Evolutionary conservation across 2,797 vertebrate genomes (phyloP).

Genomic region (Catamblyrhynchus diadema): DNA sequence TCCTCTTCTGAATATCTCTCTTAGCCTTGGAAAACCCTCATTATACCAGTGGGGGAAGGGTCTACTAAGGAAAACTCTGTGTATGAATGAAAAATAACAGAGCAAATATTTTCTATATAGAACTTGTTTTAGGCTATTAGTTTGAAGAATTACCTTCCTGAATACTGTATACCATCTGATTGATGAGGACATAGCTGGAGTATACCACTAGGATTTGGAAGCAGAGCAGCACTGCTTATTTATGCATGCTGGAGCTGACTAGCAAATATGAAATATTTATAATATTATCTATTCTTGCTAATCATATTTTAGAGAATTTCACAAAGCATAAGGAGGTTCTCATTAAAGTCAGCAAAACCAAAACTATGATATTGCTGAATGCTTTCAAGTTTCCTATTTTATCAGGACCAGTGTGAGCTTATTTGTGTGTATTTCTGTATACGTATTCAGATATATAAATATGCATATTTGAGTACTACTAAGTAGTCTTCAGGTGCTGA

Average conservation of each 20-base stretch:
- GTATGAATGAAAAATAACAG: slow-evolving; percentile 41
- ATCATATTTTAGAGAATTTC: neutral
- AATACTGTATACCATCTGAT: neutral
- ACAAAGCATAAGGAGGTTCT: neutral
- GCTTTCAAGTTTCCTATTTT: neutral
- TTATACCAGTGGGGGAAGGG: neutral
- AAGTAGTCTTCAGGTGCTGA: neutral
- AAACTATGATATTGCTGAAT: neutral
- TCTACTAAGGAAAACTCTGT: neutral
- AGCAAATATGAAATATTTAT: neutral
- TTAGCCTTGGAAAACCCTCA: slow-evolving; percentile 40
- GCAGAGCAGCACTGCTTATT: neutral
- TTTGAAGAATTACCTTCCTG: slow-evolving; percentile 52
- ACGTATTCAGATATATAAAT: neutral
- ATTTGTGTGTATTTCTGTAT: neutral
- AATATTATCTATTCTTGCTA: slow-evolving; percentile 6
- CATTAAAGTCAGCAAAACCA: slow-evolving; percentile 5
- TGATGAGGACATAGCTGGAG: slow-evolving; percentile 8
- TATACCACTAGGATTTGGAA: neutral
- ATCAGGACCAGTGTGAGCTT: neutral
- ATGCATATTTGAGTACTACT: neutral
- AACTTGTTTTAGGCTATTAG: slow-evolving; percentile 49
- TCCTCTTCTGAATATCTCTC: slow-evolving; percentile 12
- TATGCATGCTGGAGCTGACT: neutral
- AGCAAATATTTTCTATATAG: slow-evolving; percentile 3